Evolutionary conservation across 2,797 vertebrate species (phyloP).

Genomic region (Oreochromis mossambicus): DNA sequence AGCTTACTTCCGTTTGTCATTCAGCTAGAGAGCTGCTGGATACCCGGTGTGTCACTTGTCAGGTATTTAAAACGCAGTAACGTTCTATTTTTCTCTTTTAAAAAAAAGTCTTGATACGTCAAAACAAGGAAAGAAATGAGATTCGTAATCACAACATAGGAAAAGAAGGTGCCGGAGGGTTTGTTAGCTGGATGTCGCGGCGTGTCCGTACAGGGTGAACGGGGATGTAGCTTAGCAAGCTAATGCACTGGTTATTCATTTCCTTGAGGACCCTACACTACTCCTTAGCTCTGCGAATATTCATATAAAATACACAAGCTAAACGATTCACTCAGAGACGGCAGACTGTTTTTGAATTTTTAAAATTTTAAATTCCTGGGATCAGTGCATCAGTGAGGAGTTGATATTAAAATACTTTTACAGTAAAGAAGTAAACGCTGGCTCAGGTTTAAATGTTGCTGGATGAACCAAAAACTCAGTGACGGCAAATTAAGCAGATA

Average conservation of each 20-base stretch:
- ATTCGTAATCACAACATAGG: neutral
- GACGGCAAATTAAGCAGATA: neutral
- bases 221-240: neutral
- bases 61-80: neutral
- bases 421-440: neutral
- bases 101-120: accelerated
- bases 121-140: neutral
- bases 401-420: neutral
- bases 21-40: neutral
- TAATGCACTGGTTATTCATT: neutral
- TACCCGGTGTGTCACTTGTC: neutral
- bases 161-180: neutral
- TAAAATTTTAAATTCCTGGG: neutral
- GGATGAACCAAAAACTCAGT: neutral
- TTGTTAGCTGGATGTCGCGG: neutral
- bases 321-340: neutral
- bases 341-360: neutral
- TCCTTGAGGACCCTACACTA: neutral
- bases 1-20: conserved; percentile 23
- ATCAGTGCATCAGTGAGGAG: neutral
- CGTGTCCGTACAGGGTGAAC: neutral
- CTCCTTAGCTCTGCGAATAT: neutral
- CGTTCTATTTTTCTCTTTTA: neutral
- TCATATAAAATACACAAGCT: neutral
- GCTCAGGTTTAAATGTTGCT: neutral